Evolutionary conservation across 2,888 invertebrate species (phyloP).

Genomic region (Vesta saturnalis): DNA sequence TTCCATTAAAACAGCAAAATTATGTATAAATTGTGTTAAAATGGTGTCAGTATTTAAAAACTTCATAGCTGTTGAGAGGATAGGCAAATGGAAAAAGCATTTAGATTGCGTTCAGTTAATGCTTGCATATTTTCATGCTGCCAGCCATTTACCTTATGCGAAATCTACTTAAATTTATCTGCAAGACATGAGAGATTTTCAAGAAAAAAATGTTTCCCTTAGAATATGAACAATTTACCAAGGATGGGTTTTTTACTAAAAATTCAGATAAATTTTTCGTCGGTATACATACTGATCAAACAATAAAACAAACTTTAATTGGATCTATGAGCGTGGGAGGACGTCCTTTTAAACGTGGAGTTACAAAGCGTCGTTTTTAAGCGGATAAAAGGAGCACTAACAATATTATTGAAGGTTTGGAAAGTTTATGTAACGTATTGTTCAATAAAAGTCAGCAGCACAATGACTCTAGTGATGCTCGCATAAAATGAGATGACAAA

Average conservation of each 20-base stretch:
- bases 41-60: too few species aligned
- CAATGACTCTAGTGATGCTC: constrained; percentile 36
- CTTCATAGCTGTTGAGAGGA: too few species aligned
- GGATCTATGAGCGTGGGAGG: constrained; percentile 38
- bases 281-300: constrained; percentile 41
- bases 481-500: constrained; percentile 34
- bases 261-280: constrained; percentile 40
- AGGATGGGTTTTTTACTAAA: constrained; percentile 35
- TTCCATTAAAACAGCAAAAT: too few species aligned
- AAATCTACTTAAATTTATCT: constrained; percentile 40
- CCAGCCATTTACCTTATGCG: too few species aligned
- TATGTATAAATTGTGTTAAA: too few species aligned
- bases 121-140: too few species aligned
- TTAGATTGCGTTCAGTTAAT: too few species aligned
- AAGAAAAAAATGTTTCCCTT: constrained; percentile 25
- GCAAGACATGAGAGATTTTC: constrained; percentile 36
- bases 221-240: constrained; percentile 26
- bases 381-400: constrained; percentile 36
- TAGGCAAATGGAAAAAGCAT: too few species aligned
- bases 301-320: constrained; percentile 43
- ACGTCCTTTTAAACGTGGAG: constrained; percentile 34
- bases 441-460: not conserved
- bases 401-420: constrained; percentile 42
- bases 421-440: constrained; percentile 43
- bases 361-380: constrained; percentile 39